phyloP scores from a whole-genome alignment of 1,140 invertebrate genomes.

The Dolichoris vasculosae region DNA sequence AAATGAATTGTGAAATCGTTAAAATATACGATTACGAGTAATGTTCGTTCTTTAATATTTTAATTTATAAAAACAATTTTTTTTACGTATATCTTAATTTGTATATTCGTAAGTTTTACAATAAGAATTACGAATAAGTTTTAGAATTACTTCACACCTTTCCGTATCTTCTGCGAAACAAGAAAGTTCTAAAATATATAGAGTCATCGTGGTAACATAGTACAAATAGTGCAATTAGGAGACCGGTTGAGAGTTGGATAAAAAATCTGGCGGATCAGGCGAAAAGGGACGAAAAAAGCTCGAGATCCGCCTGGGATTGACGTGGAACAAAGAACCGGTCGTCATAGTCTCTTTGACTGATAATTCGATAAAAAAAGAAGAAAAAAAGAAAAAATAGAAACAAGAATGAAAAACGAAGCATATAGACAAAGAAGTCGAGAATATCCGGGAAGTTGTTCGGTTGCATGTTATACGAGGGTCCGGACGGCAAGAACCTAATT shows the following conservation, averaged over 20 bases:
- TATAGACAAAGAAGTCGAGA: background rate
- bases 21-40: too few relatives aligned
- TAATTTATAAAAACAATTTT: background rate
- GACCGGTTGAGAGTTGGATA: background rate
- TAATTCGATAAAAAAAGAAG: constrained; percentile 36
- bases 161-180: background rate
- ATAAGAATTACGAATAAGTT: background rate
- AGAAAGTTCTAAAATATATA: constrained; percentile 1
- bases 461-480: background rate
- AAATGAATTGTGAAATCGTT: too few relatives aligned
- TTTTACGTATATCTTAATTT: background rate
- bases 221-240: constrained; percentile 8
- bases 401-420: background rate
- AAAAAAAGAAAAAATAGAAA: background rate
- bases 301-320: constrained; percentile 17
- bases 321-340: constrained; percentile 2
- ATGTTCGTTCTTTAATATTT: too few relatives aligned
- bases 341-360: constrained; percentile 31
- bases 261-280: background rate
- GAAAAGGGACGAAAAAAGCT: background rate
- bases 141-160: background rate
- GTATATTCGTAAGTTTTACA: too few relatives aligned
- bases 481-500: constrained; percentile 3
- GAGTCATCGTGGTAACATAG: background rate
- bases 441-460: constrained; percentile 17